Evolutionary conservation across 2,888 invertebrate genomes (phyloP).

Genomic region (Sicus ferrugineus): DNA sequence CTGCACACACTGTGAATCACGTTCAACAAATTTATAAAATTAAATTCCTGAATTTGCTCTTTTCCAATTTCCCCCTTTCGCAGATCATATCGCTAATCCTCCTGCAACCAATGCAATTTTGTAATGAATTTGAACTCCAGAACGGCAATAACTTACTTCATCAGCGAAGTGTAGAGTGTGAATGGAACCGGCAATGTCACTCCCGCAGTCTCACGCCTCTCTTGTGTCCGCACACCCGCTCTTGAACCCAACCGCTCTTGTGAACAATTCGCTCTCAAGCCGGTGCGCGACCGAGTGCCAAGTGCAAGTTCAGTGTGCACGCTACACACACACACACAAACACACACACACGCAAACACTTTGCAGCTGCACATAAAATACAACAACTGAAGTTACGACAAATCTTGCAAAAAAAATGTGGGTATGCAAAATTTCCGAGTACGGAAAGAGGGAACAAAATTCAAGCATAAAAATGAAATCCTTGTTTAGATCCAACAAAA

Average conservation of each 20-base stretch:
- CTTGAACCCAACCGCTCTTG: no score
- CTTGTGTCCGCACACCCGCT: neutral
- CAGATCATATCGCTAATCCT: neutral
- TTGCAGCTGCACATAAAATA: neutral
- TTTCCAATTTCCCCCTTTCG: neutral
- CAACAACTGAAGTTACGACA: neutral
- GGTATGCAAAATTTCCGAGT: neutral
- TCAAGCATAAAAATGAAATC: no score
- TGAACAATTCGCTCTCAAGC: no score
- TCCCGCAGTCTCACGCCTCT: neutral
- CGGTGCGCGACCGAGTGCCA: neutral
- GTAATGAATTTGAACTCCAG: constrained; percentile 10
- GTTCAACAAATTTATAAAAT: no score
- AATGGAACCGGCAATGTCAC: neutral
- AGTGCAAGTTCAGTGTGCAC: constrained; percentile 18
- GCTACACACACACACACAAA: neutral
- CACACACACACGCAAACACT: neutral
- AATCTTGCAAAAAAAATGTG: neutral
- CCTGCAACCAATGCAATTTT: neutral
- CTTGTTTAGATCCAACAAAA: neutral
- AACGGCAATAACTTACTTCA: constrained; percentile 20
- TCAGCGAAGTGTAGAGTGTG: constrained; percentile 9
- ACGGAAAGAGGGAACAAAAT: neutral
- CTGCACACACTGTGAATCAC: no score
- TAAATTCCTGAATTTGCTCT: no score